These are phyloP conservation scores for Falcunculus frontatus DNA, from an alignment of 2,113 vertebrate species.

Conservation along the genomic window DNA sequence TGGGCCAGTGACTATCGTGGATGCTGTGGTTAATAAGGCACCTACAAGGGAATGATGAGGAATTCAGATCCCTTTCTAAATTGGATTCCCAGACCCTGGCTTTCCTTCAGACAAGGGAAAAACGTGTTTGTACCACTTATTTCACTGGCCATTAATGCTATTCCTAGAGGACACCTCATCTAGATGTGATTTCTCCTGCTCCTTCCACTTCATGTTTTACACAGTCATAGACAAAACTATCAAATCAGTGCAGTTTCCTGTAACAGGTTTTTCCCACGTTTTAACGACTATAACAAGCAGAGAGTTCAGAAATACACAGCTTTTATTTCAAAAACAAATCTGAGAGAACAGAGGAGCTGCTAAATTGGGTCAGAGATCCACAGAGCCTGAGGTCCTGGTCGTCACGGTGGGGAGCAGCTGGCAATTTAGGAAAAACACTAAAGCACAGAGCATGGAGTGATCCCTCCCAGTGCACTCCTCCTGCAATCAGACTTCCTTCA, in stretches of 20 bases:
- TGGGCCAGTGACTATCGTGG: neutral
- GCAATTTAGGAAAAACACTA: neutral
- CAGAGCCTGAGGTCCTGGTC: neutral
- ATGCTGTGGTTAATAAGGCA: neutral
- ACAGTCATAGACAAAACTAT: neutral
- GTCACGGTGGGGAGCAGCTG: neutral
- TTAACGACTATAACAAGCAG: neutral
- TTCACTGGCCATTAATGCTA: neutral
- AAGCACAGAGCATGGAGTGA: neutral
- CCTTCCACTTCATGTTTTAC: neutral
- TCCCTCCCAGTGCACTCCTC: neutral
- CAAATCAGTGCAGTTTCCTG: neutral
- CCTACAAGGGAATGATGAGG: neutral
- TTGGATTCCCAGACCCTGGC: neutral
- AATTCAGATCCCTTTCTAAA: neutral
- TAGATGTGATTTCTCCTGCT: neutral
- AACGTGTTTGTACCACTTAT: neutral
- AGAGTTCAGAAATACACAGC: neutral
- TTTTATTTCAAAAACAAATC: slow-evolving; percentile 28
- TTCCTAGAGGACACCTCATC: neutral
- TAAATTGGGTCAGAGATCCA: neutral
- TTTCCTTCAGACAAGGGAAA: neutral
- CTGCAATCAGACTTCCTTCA: neutral
- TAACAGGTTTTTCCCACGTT: neutral
- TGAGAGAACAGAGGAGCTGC: neutral